Conservation (phyloP, 2,113 vertebrate species). For the Melanotaenia duboulayi region DNA sequence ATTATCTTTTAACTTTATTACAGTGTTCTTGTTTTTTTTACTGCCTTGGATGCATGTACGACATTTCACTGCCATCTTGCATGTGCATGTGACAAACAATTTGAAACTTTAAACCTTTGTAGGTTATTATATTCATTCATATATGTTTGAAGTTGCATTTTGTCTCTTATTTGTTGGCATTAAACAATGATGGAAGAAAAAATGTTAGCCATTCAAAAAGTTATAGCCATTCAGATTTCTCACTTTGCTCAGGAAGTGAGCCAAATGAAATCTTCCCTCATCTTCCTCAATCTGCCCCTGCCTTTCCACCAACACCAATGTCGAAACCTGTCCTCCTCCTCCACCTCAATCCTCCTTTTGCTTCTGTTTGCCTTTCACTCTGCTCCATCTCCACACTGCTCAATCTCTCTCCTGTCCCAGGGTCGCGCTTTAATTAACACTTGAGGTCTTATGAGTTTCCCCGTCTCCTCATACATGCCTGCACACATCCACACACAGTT, state of each 20-base stretch:
- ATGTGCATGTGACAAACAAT: too few relatives aligned
- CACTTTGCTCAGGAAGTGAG: conserved; percentile 56
- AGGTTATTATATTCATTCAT: background rate
- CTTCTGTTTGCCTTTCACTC: conserved; percentile 25
- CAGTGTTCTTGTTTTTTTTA: too few relatives aligned
- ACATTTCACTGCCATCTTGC: too few relatives aligned
- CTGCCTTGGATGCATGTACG: too few relatives aligned
- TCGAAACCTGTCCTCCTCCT: conserved; percentile 49
- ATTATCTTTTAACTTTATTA: too few relatives aligned
- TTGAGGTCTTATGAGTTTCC: conserved; percentile 76
- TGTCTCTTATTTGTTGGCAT: too few relatives aligned
- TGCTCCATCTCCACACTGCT: background rate
- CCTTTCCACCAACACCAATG: conserved; percentile 61
- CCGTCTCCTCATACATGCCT: conserved; percentile 52
- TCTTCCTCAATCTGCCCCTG: conserved; percentile 31
- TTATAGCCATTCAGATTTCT: conserved; percentile 25
- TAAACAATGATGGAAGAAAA: too few relatives aligned
- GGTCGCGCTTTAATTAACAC: conserved; percentile 82
- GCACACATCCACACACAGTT: conserved; percentile 31
- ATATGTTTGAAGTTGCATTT: too few relatives aligned
- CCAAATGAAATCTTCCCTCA: conserved; percentile 35
- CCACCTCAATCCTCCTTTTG: conserved; percentile 24
- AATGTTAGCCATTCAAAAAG: conserved; percentile 23
- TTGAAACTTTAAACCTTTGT: too few relatives aligned
- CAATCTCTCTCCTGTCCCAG: conserved; percentile 62